Evolutionary conservation across 2,113 vertebrate species (phyloP).

Genomic region (Chaetops frenatus): DNA sequence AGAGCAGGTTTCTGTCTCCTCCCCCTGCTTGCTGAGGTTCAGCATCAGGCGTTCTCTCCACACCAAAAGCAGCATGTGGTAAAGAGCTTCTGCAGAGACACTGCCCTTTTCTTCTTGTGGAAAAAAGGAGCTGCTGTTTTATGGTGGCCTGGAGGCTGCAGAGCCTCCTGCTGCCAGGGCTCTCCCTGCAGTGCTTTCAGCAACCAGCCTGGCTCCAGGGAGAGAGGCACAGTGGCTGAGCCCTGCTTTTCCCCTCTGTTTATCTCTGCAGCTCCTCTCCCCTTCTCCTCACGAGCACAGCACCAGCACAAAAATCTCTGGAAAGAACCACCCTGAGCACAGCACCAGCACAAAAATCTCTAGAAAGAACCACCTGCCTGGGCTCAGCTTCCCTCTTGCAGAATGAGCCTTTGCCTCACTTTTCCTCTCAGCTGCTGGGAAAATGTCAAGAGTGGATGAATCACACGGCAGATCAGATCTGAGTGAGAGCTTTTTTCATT

Average conservation of each 20-base stretch:
- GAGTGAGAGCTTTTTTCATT: not conserved
- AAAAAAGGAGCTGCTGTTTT: conserved; percentile 75
- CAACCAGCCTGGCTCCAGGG: conserved; percentile 37
- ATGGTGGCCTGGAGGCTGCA: conserved; percentile 66
- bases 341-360: not conserved
- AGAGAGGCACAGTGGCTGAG: not conserved
- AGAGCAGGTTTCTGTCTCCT: not conserved
- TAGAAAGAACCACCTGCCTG: not conserved
- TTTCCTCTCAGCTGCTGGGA: not conserved
- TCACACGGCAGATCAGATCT: not conserved
- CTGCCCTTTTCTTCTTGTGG: conserved; percentile 74
- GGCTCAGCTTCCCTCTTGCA: not conserved
- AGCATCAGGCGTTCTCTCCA: conserved; percentile 33
- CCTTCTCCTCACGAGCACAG: not conserved
- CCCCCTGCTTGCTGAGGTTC: not conserved
- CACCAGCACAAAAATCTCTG: not conserved
- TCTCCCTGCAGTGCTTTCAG: conserved; percentile 31
- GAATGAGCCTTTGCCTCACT: not conserved
- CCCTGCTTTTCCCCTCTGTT: not conserved
- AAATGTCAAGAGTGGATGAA: not conserved
- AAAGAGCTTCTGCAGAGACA: conserved; percentile 70
- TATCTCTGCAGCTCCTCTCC: not conserved
- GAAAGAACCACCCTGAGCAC: not conserved
- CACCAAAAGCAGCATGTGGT: conserved; percentile 68
- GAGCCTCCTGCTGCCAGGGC: conserved; percentile 33